Percentiles rank a stretch among this genome's conserved stretches.
Conservation (phyloP, 2,113 vertebrate genomes). For the Amphiprion ocellaris region DNA sequence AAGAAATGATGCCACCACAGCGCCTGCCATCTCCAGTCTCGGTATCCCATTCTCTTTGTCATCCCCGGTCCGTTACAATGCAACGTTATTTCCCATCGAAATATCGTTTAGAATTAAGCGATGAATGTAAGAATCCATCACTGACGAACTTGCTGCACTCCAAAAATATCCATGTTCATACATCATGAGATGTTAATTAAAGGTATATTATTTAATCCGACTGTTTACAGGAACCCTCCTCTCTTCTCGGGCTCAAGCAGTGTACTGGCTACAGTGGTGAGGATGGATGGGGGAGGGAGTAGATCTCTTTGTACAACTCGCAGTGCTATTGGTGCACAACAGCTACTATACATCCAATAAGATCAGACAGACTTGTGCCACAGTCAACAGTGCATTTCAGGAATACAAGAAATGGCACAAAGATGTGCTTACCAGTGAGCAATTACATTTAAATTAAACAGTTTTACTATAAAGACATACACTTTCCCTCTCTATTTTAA, state of each 20-base stretch:
- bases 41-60: conserved; percentile 67
- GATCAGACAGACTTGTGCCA: background rate
- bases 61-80: conserved; percentile 49
- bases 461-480: background rate
- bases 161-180: background rate
- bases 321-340: conserved; percentile 45
- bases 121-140: conserved; percentile 4
- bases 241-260: conserved; percentile 30
- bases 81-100: conserved; percentile 29
- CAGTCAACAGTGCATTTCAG: background rate
- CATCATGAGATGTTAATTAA: background rate
- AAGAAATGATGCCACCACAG: conserved; percentile 71
- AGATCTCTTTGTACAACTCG: conserved; percentile 69
- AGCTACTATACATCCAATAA: conserved; percentile 10
- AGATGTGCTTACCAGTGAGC: background rate
- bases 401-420: background rate
- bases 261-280: conserved; percentile 19
- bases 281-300: conserved; percentile 51
- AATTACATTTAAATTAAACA: rapidly evolving
- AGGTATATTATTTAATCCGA: background rate
- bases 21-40: conserved; percentile 72
- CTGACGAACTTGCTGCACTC: background rate
- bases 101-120: background rate
- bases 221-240: conserved; percentile 18
- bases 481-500: background rate